A percentile compares a stretch with the other conserved stretches of the same genome.
Evolutionary conservation across 2,888 invertebrate genomes (phyloP).

Genomic region (Perithous albicinctus): DNA sequence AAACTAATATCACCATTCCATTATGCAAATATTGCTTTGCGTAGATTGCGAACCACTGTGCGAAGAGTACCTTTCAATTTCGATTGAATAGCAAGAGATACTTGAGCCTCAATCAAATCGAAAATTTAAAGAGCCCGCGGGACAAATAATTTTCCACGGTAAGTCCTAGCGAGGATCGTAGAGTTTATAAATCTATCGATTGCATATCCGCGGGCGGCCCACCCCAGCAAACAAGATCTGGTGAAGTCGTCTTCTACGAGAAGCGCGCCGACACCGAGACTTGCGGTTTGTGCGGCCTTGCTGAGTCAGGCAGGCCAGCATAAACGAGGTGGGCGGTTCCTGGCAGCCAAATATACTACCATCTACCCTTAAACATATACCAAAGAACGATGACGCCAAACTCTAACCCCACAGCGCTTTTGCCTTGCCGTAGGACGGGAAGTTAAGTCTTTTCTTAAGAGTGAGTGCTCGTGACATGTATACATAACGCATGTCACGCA

Average conservation of each 20-base stretch:
- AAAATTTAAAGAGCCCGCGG: conserved; percentile 19
- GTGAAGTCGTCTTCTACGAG: conserved; percentile 78
- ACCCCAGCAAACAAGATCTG: conserved; percentile 76
- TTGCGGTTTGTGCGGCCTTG: conserved; percentile 67
- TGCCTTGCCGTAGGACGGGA: conserved; percentile 37
- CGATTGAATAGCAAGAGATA: background rate
- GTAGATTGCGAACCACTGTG: conserved; percentile 7
- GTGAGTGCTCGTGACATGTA: too few relatives aligned
- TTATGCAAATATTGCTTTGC: conserved; percentile 28
- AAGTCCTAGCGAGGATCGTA: conserved; percentile 33
- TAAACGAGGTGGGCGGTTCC: conserved; percentile 83
- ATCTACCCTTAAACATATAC: conserved; percentile 78
- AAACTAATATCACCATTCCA: background rate
- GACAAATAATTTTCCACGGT: conserved; percentile 39
- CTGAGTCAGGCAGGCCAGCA: conserved; percentile 80
- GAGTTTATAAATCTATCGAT: conserved; percentile 68
- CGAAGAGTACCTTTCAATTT: conserved; percentile 10
- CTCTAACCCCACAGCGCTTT: conserved; percentile 44
- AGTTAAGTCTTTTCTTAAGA: conserved; percentile 19
- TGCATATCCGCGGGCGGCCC: conserved; percentile 65
- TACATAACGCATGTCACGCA: conserved; percentile 36
- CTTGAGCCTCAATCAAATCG: background rate
- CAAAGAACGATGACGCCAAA: conserved; percentile 26
- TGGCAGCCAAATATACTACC: conserved; percentile 79
- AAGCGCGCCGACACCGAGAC: conserved; percentile 46